phyloP scores from a whole-genome alignment of 2,113 vertebrate species.

The Apeltes quadracus region DNA sequence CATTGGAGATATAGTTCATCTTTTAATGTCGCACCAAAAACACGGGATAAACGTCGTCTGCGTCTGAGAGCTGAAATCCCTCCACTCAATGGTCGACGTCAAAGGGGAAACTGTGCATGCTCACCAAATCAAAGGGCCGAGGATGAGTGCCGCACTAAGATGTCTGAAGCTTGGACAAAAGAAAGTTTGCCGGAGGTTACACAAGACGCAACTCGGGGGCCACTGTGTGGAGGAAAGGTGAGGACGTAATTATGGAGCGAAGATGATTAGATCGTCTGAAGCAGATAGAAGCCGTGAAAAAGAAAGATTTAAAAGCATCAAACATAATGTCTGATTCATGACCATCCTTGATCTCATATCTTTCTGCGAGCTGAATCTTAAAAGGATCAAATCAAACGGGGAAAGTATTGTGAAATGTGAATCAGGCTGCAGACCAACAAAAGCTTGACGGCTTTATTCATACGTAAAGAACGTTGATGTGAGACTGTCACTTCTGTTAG shows the following conservation, averaged over 20 bases:
- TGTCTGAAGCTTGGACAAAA: not conserved
- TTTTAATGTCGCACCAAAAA: constrained; percentile 27
- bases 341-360: constrained; percentile 12
- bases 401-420: not conserved
- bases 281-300: constrained; percentile 30
- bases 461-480: not conserved
- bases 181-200: not conserved
- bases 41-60: not conserved
- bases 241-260: constrained; percentile 23
- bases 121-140: not conserved
- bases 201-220: not conserved
- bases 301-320: not conserved
- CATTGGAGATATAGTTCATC: constrained; percentile 8
- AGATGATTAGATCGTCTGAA: constrained; percentile 43
- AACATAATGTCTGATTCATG: constrained; percentile 26
- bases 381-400: constrained; percentile 19
- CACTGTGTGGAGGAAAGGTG: not conserved
- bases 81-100: not conserved
- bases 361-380: constrained; percentile 4
- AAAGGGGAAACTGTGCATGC: not conserved
- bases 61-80: constrained; percentile 2
- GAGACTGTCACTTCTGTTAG: not conserved
- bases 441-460: not conserved
- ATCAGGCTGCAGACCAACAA: constrained; percentile 1
- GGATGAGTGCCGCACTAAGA: not conserved